These are phyloP conservation scores for Nebria ingens DNA, from an alignment of 1,140 invertebrate species.

Conservation along the genomic window DNA sequence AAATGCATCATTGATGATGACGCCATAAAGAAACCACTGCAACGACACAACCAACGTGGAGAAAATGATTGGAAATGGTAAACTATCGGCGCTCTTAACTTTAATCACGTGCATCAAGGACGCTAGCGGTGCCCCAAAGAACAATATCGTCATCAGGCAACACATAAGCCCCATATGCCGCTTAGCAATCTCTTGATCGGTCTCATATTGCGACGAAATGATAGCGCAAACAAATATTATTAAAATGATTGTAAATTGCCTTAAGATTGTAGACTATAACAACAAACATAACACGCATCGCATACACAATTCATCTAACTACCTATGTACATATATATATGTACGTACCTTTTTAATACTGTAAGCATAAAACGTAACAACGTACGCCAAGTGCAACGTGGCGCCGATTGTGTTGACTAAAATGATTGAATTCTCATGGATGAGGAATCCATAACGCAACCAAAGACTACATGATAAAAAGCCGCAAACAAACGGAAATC, in stretches of 20 bases:
- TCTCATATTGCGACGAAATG: conserved; percentile 36
- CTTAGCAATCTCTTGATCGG: conserved; percentile 25
- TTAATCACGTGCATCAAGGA: conserved; percentile 64
- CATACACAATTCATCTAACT: neutral
- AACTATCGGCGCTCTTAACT: conserved; percentile 61
- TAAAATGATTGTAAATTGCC: conserved; percentile 35
- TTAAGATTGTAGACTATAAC: conserved; percentile 29
- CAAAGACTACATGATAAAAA: conserved; percentile 59
- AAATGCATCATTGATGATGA: conserved; percentile 56
- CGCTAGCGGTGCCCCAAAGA: conserved; percentile 67
- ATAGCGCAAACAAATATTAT: conserved; percentile 34
- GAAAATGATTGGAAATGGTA: conserved; percentile 69
- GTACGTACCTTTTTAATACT: conserved; percentile 45
- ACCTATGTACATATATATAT: neutral
- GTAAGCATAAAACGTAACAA: conserved; percentile 49
- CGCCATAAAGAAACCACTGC: conserved; percentile 67
- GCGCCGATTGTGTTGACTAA: conserved; percentile 58
- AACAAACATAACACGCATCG: neutral
- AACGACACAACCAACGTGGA: conserved; percentile 61
- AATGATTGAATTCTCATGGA: conserved; percentile 51
- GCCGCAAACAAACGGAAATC: conserved; percentile 63
- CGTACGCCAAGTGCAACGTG: conserved; percentile 52
- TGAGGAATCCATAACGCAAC: conserved; percentile 57
- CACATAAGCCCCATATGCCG: conserved; percentile 44
- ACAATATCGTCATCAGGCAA: conserved; percentile 59